A percentile compares a stretch with the other conserved stretches of the same genome.
These are phyloP conservation scores for Synaphobranchus kaupii DNA, from an alignment of 2,797 vertebrate genomes.

Conservation along the genomic window DNA sequence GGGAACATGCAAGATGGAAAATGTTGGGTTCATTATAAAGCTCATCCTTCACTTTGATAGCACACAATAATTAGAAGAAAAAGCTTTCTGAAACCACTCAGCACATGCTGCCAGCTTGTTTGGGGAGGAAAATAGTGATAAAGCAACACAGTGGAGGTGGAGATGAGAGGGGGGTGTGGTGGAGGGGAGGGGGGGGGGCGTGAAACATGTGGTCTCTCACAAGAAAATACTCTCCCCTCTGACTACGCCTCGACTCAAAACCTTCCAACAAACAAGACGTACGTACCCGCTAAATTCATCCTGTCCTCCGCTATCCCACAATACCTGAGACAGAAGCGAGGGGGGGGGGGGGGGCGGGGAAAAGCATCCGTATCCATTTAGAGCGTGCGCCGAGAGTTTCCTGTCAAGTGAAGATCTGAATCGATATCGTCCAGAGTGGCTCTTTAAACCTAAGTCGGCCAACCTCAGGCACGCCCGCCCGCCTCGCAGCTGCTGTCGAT, in stretches of 20 bases:
- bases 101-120: constrained; percentile 48
- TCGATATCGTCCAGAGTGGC: constrained; percentile 81
- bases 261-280: constrained; percentile 61
- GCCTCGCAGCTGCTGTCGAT: constrained; percentile 81
- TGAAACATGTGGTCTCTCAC: constrained; percentile 29
- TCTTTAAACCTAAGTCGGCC: constrained; percentile 84
- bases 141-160: constrained; percentile 46
- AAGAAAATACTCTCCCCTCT: constrained; percentile 33
- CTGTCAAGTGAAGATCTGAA: constrained; percentile 84
- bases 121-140: constrained; percentile 44
- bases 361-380: constrained; percentile 74
- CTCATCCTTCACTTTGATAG: constrained; percentile 55
- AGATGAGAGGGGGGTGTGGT: constrained; percentile 27
- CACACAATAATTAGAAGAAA: constrained; percentile 52
- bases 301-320: constrained; percentile 59
- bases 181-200: neutral
- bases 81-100: constrained; percentile 39
- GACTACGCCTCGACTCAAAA: constrained; percentile 48
- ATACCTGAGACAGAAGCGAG: constrained; percentile 66
- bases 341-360: no score
- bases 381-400: constrained; percentile 79
- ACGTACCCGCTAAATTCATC: constrained; percentile 56
- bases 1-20: constrained; percentile 43
- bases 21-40: constrained; percentile 55
- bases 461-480: constrained; percentile 79